A percentile compares a stretch with the other conserved stretches of the same genome.
Conservation (phyloP, 2,113 vertebrate genomes). For the Meles meles region DNA sequence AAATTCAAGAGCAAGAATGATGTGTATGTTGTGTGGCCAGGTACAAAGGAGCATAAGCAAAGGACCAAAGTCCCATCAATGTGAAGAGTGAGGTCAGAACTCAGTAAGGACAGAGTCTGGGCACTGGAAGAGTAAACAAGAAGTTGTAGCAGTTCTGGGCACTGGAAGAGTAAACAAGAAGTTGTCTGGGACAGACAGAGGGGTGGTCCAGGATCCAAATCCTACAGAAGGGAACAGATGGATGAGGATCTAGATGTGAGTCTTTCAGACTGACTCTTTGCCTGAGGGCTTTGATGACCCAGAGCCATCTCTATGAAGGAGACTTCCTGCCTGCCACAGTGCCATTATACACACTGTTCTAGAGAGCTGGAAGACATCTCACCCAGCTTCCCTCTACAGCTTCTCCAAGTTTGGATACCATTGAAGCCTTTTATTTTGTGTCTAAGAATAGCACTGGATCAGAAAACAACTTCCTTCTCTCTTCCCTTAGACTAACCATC, state of each 20-base stretch:
- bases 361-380: neutral
- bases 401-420: neutral
- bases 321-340: neutral
- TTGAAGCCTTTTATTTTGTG: neutral
- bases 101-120: neutral
- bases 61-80: too few relatives aligned
- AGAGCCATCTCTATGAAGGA: neutral
- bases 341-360: neutral
- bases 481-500: neutral
- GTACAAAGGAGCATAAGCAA: neutral
- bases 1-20: neutral
- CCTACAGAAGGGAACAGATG: neutral
- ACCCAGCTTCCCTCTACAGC: neutral
- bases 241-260: neutral
- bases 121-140: neutral
- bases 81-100: neutral
- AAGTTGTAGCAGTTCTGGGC: neutral
- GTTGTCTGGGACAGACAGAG: rapidly evolving
- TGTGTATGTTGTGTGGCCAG: neutral
- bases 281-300: neutral
- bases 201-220: neutral
- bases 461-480: neutral
- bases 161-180: neutral
- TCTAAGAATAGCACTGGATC: neutral
- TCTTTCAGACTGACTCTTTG: neutral